Percentiles rank a stretch among this genome's conserved stretches.
Conservation (phyloP, 1,140 invertebrate genomes). For the Argopecten irradians region DNA sequence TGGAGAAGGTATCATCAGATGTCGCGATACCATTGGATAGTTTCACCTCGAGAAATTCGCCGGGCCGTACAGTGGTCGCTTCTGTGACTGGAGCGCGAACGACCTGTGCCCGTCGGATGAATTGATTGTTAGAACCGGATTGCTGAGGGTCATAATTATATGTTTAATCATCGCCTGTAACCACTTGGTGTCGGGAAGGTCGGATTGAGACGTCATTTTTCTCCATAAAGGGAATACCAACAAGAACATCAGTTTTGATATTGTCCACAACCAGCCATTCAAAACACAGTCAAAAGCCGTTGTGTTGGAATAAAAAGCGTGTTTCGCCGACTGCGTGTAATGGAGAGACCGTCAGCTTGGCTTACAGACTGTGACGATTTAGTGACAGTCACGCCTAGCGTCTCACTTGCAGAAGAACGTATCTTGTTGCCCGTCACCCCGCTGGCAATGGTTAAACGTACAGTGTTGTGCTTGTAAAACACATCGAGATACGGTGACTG, state of each 20-base stretch:
- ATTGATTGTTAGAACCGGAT: neutral
- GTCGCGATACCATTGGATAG: slow-evolving; percentile 32
- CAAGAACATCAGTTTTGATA: slow-evolving; percentile 43
- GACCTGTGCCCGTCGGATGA: neutral
- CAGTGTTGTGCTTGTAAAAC: neutral
- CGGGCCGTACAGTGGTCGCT: slow-evolving; percentile 45
- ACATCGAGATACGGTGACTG: slow-evolving; percentile 29
- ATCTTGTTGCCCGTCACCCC: slow-evolving; percentile 38
- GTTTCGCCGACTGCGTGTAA: slow-evolving; percentile 38
- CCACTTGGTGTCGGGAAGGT: neutral
- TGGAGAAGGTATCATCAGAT: slow-evolving; percentile 25
- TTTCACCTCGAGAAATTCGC: slow-evolving; percentile 50
- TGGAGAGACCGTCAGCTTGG: slow-evolving; percentile 47
- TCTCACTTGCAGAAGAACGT: neutral
- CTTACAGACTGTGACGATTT: slow-evolving; percentile 34
- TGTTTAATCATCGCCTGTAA: neutral
- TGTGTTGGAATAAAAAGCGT: neutral
- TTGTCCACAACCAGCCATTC: slow-evolving; percentile 43
- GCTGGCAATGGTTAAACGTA: slow-evolving; percentile 32
- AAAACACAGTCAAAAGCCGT: slow-evolving; percentile 24
- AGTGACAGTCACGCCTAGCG: slow-evolving; percentile 27
- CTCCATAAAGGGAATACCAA: slow-evolving; percentile 41
- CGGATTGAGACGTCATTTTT: slow-evolving; percentile 25
- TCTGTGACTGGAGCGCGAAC: slow-evolving; percentile 26
- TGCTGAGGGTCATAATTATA: neutral